Evolutionary conservation across 2,797 vertebrate species (phyloP).

Genomic region (Oceanodroma leucorhoa): DNA sequence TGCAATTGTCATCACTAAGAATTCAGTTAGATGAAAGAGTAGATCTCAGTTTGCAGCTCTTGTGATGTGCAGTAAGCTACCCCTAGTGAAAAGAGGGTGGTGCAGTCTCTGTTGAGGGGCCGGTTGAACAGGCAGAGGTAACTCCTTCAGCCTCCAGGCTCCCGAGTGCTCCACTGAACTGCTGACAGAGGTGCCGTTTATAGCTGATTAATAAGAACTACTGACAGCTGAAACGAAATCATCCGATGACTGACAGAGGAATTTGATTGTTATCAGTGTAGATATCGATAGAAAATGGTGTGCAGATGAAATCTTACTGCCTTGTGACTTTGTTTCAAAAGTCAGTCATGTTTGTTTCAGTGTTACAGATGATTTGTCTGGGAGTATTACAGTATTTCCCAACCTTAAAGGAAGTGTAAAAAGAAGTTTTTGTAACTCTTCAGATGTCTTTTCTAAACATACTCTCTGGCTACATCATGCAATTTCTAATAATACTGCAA

Average conservation of each 20-base stretch:
- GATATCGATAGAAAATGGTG: background rate
- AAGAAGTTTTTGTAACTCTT: background rate
- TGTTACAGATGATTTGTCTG: background rate
- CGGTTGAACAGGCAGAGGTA: background rate
- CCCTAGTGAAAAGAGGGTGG: background rate
- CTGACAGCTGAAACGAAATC: background rate
- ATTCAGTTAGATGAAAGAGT: background rate
- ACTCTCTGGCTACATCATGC: background rate
- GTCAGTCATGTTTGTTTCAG: background rate
- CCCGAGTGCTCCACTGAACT: background rate
- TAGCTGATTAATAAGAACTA: background rate
- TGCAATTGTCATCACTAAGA: background rate
- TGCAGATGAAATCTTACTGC: background rate
- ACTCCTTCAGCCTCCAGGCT: background rate
- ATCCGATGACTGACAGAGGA: background rate
- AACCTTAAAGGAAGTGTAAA: background rate
- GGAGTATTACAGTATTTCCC: background rate
- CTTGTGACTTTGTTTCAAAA: background rate
- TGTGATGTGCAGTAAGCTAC: background rate
- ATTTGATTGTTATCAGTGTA: background rate
- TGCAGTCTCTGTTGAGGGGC: background rate
- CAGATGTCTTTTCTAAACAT: background rate
- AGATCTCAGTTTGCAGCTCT: background rate
- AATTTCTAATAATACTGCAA: background rate
- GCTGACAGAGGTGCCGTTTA: background rate